These are phyloP conservation scores for Nebria ingens DNA, from an alignment of 1,140 invertebrate species.

Conservation along the genomic window DNA sequence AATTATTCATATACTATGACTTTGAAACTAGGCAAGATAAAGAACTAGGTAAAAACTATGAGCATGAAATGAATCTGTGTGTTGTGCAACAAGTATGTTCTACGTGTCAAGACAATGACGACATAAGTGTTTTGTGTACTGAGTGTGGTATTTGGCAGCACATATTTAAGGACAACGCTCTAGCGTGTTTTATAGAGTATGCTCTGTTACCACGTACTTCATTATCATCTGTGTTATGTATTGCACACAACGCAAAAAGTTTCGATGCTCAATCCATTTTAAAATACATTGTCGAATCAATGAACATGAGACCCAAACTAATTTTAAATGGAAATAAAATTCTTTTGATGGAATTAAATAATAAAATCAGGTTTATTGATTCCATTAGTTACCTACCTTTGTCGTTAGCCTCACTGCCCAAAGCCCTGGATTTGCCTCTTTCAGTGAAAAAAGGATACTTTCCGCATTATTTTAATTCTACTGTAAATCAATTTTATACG, in stretches of 20 bases:
- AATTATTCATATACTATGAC: not conserved
- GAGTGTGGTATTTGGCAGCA: not conserved
- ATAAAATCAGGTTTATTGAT: not conserved
- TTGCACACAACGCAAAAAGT: not conserved
- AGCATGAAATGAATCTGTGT: not conserved
- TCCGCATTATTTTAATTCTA: constrained; percentile 21
- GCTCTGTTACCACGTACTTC: not conserved
- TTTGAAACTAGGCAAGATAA: not conserved
- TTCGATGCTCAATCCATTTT: not conserved
- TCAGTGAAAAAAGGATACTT: constrained; percentile 19
- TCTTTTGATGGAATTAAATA: not conserved
- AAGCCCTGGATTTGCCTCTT: constrained; percentile 15
- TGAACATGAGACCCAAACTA: not conserved
- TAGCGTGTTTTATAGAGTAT: not conserved
- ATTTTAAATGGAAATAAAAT: not conserved
- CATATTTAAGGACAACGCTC: not conserved
- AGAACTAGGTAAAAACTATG: not conserved
- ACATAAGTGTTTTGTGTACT: not conserved
- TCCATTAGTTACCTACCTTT: not conserved
- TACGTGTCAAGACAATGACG: not conserved
- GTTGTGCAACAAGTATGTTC: constrained; percentile 4
- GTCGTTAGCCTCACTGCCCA: constrained; percentile 1
- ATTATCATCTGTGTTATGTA: not conserved
- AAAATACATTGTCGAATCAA: not conserved
- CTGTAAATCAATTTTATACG: constrained; percentile 17